These are phyloP conservation scores for Galemys pyrenaicus DNA, from an alignment of 2,113 vertebrate genomes.

Conservation along the genomic window DNA sequence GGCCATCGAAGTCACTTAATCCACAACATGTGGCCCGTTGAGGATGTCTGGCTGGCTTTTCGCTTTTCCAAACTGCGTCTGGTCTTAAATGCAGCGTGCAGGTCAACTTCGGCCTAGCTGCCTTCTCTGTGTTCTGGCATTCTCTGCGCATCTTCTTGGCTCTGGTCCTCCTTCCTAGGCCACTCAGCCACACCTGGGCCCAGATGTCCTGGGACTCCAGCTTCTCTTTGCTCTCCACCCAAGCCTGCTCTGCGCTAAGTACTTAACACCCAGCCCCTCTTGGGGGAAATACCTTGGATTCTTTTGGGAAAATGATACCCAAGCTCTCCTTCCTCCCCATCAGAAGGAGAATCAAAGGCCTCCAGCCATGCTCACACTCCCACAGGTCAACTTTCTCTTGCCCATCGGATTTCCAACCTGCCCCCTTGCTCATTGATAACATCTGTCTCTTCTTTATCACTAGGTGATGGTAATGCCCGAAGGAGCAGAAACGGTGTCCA, in stretches of 20 bases:
- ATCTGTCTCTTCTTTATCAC: constrained; percentile 79
- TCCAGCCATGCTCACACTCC: background rate
- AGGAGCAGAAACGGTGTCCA: constrained; percentile 94
- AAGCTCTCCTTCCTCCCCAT: background rate
- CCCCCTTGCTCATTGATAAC: constrained; percentile 51
- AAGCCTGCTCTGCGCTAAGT: constrained; percentile 10
- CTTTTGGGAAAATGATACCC: background rate
- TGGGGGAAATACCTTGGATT: background rate
- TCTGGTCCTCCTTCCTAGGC: background rate
- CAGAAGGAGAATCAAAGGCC: background rate
- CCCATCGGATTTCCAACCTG: background rate
- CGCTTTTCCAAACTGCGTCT: too few species aligned
- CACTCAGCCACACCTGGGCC: background rate
- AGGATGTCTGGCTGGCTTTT: too few species aligned
- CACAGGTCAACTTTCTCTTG: background rate
- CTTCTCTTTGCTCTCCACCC: constrained; percentile 57
- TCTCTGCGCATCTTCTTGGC: background rate
- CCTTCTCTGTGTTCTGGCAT: background rate
- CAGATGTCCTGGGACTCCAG: constrained; percentile 57
- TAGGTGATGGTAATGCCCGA: constrained; percentile 99
- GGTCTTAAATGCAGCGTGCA: background rate
- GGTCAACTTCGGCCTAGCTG: background rate
- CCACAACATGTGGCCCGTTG: background rate
- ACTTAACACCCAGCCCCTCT: background rate
- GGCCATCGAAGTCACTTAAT: background rate